A percentile compares a stretch with the other conserved stretches of the same genome.
phyloP scores from a whole-genome alignment of 2,888 invertebrate genomes.

The Agonopterix arenella region DNA sequence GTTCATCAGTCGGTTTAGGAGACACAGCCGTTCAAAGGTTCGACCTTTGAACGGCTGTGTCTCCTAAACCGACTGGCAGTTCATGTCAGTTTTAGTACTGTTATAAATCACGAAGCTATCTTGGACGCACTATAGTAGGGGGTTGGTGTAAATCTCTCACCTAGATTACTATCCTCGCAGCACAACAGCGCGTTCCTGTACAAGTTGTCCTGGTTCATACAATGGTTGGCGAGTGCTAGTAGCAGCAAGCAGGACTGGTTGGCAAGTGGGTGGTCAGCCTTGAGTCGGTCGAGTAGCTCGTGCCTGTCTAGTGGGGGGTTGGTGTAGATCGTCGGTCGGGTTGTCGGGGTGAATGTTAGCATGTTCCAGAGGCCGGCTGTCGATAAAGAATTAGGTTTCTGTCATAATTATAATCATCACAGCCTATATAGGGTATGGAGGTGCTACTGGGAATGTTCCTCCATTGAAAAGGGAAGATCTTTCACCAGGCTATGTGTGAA shows the following conservation, averaged over 20 bases:
- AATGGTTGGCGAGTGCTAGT: conserved; percentile 93
- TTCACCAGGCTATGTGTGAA: no score
- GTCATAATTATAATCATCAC: no score
- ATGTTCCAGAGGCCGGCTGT: conserved; percentile 88
- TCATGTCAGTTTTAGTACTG: no score
- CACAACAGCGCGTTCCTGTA: conserved; percentile 90
- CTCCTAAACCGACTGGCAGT: no score
- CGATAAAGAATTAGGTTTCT: not conserved
- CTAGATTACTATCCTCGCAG: conserved; percentile 86
- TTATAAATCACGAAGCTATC: no score
- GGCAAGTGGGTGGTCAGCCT: conserved; percentile 84
- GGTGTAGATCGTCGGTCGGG: conserved; percentile 48
- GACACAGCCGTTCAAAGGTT: no score
- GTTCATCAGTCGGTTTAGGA: no score
- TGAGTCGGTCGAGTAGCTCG: conserved; percentile 65
- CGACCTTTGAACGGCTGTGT: no score
- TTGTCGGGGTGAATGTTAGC: conserved; percentile 79
- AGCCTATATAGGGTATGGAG: no score
- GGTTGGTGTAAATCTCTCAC: conserved; percentile 45
- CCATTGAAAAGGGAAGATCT: no score
- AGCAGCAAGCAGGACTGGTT: conserved; percentile 93
- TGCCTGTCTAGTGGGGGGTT: conserved; percentile 50
- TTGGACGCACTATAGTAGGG: no score
- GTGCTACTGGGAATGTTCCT: no score
- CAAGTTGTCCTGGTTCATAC: conserved; percentile 86